Evolutionary conservation across 2,113 vertebrate genomes (phyloP).

Genomic region (Equus quagga): DNA sequence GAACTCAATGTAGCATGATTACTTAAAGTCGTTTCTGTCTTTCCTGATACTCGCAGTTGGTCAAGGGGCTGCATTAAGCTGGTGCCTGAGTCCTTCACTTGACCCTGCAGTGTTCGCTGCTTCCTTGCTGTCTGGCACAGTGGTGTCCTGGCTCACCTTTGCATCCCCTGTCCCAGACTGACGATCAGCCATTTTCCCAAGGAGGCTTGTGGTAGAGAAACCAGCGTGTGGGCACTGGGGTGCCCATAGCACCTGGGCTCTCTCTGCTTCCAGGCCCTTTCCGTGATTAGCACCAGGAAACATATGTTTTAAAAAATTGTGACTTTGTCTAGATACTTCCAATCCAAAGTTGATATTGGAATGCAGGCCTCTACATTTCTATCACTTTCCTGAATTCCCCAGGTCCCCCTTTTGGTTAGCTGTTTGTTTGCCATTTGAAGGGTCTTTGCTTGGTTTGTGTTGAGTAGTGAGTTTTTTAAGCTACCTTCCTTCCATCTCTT

Average conservation of each 20-base stretch:
- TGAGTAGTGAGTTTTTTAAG: background rate
- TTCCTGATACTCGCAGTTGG: background rate
- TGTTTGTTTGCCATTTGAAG: background rate
- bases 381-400: background rate
- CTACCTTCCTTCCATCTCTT: background rate
- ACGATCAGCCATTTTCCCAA: background rate
- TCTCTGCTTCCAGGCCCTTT: background rate
- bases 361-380: background rate
- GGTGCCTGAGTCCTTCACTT: background rate
- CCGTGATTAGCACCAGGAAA: too few species aligned
- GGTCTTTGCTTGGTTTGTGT: background rate
- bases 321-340: background rate
- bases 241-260: background rate
- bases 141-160: too few species aligned
- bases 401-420: background rate
- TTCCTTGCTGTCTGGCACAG: background rate
- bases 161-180: fast-evolving
- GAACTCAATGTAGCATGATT: background rate
- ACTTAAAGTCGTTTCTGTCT: background rate
- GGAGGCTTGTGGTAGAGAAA: too few species aligned
- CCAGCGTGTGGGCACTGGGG: background rate
- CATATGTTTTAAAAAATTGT: background rate
- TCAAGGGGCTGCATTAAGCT: background rate
- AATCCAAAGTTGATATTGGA: background rate
- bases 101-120: too few species aligned